These are phyloP conservation scores for Calypte anna DNA, from an alignment of 2,113 vertebrate genomes.

Conservation along the genomic window DNA sequence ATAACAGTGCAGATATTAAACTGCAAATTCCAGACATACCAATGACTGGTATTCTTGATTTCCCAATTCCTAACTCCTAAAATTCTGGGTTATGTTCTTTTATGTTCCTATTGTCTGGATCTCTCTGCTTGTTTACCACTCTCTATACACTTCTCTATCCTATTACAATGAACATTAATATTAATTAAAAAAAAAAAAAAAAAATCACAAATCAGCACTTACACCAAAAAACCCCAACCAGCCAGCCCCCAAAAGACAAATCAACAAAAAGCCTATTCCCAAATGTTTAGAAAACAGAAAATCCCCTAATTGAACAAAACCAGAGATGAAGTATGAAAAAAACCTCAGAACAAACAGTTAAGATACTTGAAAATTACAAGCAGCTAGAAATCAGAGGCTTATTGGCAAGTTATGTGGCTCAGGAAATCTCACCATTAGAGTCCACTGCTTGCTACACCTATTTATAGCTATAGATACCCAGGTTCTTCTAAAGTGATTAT, in stretches of 20 bases:
- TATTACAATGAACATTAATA: too few relatives aligned
- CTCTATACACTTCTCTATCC: accelerated
- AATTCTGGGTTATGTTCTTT: neutral
- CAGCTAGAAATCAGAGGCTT: neutral
- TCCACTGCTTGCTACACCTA: neutral
- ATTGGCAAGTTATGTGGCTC: neutral
- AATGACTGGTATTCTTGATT: accelerated
- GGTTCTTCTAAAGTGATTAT: neutral
- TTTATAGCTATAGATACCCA: neutral
- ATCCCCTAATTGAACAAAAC: neutral
- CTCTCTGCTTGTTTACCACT: neutral
- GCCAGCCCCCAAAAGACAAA: neutral
- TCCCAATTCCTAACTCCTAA: neutral
- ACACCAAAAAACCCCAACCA: neutral
- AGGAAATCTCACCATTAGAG: neutral
- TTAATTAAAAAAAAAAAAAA: neutral
- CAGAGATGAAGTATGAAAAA: neutral
- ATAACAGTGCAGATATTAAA: neutral
- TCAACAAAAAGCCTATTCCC: neutral
- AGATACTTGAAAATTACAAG: neutral
- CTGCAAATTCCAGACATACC: neutral
- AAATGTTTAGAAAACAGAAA: neutral
- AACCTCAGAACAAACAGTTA: neutral
- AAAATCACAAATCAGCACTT: neutral
- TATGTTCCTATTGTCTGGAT: neutral